phyloP scores from a whole-genome alignment of 2,113 vertebrate species.

The Engraulis encrasicolus region DNA sequence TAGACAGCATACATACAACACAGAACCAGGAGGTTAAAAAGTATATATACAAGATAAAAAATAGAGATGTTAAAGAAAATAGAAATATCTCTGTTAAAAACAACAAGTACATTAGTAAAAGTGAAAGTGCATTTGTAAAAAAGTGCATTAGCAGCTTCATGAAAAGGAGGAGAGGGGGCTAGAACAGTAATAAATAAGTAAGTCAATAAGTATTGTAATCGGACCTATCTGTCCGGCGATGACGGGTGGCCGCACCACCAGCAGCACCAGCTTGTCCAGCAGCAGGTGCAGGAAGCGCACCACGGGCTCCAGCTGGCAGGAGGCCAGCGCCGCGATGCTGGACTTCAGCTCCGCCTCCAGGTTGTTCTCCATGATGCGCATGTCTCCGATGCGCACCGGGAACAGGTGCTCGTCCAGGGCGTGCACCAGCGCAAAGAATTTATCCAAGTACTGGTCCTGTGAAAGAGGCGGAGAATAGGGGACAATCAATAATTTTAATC shows the following conservation, averaged over 20 bases:
- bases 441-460: conserved; percentile 96
- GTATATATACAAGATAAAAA: too few relatives aligned
- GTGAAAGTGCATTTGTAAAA: too few relatives aligned
- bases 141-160: too few relatives aligned
- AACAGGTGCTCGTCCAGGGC: conserved; percentile 99
- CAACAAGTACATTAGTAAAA: too few relatives aligned
- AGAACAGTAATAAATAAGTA: too few relatives aligned
- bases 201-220: background rate
- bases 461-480: conserved; percentile 14
- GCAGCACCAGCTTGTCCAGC: conserved; percentile 94
- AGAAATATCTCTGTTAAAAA: too few relatives aligned
- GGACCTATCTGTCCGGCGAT: conserved; percentile 97
- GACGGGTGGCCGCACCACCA: conserved; percentile 94
- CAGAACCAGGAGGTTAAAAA: too few relatives aligned
- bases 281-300: conserved; percentile 97
- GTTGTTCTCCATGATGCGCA: conserved; percentile 98
- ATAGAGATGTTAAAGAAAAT: too few relatives aligned
- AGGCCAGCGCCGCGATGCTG: conserved; percentile 92
- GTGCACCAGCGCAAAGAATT: conserved; percentile 97
- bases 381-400: conserved; percentile 95
- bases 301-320: conserved; percentile 93
- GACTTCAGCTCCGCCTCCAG: conserved; percentile 94
- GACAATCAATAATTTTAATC: too few relatives aligned
- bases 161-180: too few relatives aligned
- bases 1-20: too few relatives aligned